A percentile compares a stretch with the other conserved stretches of the same genome.
Conservation (phyloP, 2,113 vertebrate species). For the Chaetura pelagica region DNA sequence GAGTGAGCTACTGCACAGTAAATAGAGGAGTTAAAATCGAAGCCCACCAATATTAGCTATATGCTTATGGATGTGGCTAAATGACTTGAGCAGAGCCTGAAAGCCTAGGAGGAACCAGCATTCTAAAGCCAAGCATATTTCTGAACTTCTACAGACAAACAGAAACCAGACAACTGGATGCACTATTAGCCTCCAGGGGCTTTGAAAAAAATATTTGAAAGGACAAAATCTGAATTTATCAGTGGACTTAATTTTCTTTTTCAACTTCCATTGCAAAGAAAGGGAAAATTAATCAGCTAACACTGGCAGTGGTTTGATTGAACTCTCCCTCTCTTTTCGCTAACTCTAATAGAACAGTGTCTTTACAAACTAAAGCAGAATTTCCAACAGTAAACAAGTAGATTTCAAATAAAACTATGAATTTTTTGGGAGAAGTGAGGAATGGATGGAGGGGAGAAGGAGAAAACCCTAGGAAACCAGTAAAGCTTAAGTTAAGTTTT, state of each 20-base stretch:
- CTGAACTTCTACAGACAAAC: background rate
- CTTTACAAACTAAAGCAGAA: background rate
- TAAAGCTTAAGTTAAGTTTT: background rate
- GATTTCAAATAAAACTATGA: background rate
- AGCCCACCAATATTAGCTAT: background rate
- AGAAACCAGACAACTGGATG: background rate
- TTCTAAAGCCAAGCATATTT: background rate
- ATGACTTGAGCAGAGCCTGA: background rate
- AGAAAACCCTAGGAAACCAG: background rate
- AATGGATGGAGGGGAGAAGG: background rate
- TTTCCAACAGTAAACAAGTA: background rate
- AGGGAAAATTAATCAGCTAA: background rate
- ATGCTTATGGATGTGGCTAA: background rate
- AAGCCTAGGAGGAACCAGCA: background rate
- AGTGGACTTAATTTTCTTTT: background rate
- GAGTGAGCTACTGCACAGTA: background rate
- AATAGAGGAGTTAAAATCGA: background rate
- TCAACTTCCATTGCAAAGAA: background rate
- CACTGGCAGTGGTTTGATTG: background rate
- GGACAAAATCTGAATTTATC: background rate
- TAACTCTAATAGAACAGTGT: background rate
- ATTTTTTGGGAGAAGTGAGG: background rate
- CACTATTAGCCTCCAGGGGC: background rate
- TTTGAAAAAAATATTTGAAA: background rate
- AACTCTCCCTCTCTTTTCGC: background rate